Evolutionary conservation across 2,113 vertebrate genomes (phyloP).

Genomic region (Forbesichthys papilliferus): DNA sequence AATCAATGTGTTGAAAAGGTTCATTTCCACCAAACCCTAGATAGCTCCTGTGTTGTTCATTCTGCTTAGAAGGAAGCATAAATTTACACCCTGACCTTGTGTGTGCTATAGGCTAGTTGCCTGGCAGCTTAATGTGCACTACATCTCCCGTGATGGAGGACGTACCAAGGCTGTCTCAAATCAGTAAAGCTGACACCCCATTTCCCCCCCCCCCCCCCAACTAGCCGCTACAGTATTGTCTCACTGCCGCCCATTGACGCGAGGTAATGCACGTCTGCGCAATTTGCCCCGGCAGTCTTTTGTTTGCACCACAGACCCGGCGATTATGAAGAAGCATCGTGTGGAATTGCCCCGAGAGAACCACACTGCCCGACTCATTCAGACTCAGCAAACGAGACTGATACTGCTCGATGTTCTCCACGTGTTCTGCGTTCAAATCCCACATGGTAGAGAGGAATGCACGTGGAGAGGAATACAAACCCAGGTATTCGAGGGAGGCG

Average conservation of each 20-base stretch:
- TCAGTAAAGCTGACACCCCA: slow-evolving; percentile 61
- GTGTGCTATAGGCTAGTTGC: slow-evolving; percentile 58
- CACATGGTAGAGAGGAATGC: not conserved
- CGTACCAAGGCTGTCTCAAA: slow-evolving; percentile 64
- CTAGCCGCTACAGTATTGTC: slow-evolving; percentile 8
- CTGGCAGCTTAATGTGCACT: slow-evolving; percentile 58
- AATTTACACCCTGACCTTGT: slow-evolving; percentile 75
- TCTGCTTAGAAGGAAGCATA: slow-evolving; percentile 68
- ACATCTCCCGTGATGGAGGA: slow-evolving; percentile 63
- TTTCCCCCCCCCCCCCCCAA: slow-evolving; percentile 7
- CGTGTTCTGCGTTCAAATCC: not conserved
- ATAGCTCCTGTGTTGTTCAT: slow-evolving; percentile 63
- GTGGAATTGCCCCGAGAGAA: not conserved
- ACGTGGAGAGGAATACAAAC: too few relatives aligned
- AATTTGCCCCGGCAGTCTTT: slow-evolving; percentile 31
- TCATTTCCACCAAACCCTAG: slow-evolving; percentile 68
- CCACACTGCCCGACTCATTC: slow-evolving; percentile 9
- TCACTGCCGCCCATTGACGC: slow-evolving; percentile 40
- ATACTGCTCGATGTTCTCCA: not conserved
- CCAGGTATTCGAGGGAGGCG: too few relatives aligned
- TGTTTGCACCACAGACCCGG: slow-evolving; percentile 25
- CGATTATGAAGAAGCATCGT: slow-evolving; percentile 1
- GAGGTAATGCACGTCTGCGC: slow-evolving; percentile 39
- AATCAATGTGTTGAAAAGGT: slow-evolving; percentile 80
- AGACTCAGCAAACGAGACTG: slow-evolving; percentile 1